Percentiles rank a stretch among this genome's conserved stretches.
These are phyloP conservation scores for Lasioglossum zephyrum DNA, from an alignment of 2,888 invertebrate genomes.

Conservation along the genomic window DNA sequence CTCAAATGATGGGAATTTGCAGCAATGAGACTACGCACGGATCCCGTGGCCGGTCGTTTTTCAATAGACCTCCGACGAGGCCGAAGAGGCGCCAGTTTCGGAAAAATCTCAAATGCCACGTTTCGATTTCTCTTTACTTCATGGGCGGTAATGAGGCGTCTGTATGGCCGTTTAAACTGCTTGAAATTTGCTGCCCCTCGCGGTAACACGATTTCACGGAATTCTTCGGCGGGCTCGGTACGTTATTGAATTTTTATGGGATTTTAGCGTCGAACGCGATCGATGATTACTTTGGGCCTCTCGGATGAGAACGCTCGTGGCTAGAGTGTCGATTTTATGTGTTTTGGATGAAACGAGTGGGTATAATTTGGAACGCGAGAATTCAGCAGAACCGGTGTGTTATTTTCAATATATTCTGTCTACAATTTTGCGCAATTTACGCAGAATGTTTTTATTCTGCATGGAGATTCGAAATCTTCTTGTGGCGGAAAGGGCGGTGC, in stretches of 20 bases:
- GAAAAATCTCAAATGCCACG: background rate
- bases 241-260: background rate
- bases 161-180: background rate
- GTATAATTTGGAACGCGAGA: background rate
- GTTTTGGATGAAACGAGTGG: background rate
- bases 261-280: background rate
- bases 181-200: background rate
- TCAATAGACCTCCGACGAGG: conserved; percentile 2
- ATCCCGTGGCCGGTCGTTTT: background rate
- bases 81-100: background rate
- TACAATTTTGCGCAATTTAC: background rate
- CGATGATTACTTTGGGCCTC: background rate
- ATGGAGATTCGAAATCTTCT: background rate
- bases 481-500: too few relatives aligned
- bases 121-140: background rate
- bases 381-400: background rate
- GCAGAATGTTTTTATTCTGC: background rate
- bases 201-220: background rate
- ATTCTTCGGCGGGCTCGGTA: background rate
- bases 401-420: background rate
- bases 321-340: background rate
- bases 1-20: conserved; percentile 64
- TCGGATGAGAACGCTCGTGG: background rate
- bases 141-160: background rate
- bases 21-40: conserved; percentile 2